These are phyloP conservation scores for Pogonomyrmex barbatus DNA, from an alignment of 1,140 invertebrate species.

Conservation along the genomic window DNA sequence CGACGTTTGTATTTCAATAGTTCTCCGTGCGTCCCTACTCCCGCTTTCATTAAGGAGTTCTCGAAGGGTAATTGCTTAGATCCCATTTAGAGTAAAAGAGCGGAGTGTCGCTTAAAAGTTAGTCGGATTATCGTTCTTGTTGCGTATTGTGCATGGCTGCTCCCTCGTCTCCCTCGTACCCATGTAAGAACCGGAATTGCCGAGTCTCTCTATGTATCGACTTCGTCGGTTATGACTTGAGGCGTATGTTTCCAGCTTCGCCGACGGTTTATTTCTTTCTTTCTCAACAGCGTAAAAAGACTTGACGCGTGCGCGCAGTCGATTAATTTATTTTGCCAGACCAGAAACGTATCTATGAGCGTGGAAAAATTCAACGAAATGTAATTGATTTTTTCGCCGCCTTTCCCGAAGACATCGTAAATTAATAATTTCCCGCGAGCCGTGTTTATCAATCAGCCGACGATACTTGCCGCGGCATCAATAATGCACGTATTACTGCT, in stretches of 20 bases:
- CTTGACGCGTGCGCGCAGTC: not conserved
- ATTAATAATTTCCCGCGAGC: slow-evolving; percentile 50
- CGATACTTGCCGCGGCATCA: slow-evolving; percentile 44
- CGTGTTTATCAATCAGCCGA: slow-evolving; percentile 64
- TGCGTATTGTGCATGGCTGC: slow-evolving; percentile 1
- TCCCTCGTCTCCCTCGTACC: not conserved
- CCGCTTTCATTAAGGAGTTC: slow-evolving; percentile 32
- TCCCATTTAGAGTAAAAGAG: slow-evolving; percentile 49
- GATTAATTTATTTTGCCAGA: slow-evolving; percentile 8
- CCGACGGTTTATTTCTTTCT: slow-evolving; percentile 10
- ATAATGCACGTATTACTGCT: slow-evolving; percentile 55
- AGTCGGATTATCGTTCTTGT: slow-evolving; percentile 50
- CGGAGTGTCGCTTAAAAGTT: slow-evolving; percentile 60
- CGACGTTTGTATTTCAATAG: slow-evolving; percentile 58
- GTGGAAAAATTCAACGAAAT: slow-evolving; percentile 14
- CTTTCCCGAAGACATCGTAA: not conserved
- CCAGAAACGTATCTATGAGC: not conserved
- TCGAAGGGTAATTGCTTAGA: slow-evolving; percentile 44
- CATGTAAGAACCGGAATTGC: slow-evolving; percentile 25
- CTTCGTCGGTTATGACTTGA: slow-evolving; percentile 49
- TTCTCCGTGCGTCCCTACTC: slow-evolving; percentile 26
- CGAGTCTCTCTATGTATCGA: not conserved
- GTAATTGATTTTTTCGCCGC: slow-evolving; percentile 10
- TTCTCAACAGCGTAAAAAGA: not conserved
- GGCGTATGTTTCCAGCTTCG: slow-evolving; percentile 3